phyloP scores from a whole-genome alignment of 2,888 invertebrate species.

The Diloba caeruleocephala region DNA sequence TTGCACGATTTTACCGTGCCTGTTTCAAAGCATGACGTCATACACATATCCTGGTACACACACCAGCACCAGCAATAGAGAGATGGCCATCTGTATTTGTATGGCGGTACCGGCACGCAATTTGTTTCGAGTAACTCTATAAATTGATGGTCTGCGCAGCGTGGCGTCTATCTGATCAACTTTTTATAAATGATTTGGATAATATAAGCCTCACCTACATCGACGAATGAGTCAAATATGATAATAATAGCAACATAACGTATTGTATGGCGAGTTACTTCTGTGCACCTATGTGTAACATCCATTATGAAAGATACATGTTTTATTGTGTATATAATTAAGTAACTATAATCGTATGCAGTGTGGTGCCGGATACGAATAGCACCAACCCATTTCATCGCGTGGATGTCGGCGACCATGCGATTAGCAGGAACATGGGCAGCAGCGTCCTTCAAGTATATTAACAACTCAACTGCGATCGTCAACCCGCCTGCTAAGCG shows the following conservation, averaged over 20 bases:
- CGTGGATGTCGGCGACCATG: no score
- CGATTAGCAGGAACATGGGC: no score
- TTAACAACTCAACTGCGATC: no score
- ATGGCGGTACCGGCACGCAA: constrained; percentile 68
- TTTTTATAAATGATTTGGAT: constrained; percentile 73
- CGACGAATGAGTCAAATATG: constrained; percentile 36
- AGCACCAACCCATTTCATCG: no score
- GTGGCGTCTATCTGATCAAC: constrained; percentile 73
- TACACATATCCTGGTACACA: constrained; percentile 12
- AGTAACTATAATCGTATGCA: no score
- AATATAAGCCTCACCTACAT: constrained; percentile 59
- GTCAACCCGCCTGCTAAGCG: no score
- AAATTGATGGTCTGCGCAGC: constrained; percentile 84
- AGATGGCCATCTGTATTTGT: constrained; percentile 58
- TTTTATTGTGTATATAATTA: constrained; percentile 21
- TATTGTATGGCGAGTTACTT: constrained; percentile 36
- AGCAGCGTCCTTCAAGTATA: no score
- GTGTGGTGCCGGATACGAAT: no score
- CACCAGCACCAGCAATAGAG: constrained; percentile 64
- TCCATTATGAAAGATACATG: constrained; percentile 33
- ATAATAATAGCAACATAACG: constrained; percentile 40
- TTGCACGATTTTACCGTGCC: constrained; percentile 19
- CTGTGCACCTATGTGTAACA: constrained; percentile 35
- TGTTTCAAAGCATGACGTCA: constrained; percentile 26
- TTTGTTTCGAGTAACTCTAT: constrained; percentile 79